Percentiles rank a stretch among this genome's conserved stretches.
Conservation (phyloP, 2,113 vertebrate species). For the Campylorhamphus procurvoides region DNA sequence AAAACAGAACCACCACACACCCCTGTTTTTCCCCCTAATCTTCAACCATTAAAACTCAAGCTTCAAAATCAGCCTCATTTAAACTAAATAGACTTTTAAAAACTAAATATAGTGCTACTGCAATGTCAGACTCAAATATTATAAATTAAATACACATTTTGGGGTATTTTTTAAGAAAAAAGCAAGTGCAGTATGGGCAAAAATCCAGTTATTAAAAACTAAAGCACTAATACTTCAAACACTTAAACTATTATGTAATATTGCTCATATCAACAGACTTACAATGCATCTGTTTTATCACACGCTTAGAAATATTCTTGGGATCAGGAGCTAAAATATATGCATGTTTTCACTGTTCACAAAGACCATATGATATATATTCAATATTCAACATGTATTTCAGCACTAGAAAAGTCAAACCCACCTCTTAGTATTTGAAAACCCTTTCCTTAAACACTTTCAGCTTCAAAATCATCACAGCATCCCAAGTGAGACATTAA, state of each 20-base stretch:
- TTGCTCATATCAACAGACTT: background rate
- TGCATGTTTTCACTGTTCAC: background rate
- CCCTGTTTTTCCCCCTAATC: fast-evolving
- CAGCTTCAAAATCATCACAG: background rate
- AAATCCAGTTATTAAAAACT: background rate
- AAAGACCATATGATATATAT: background rate
- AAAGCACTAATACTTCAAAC: background rate
- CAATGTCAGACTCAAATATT: background rate
- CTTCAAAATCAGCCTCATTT: background rate
- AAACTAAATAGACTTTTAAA: background rate
- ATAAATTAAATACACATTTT: background rate
- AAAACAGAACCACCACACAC: background rate
- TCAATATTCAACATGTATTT: background rate
- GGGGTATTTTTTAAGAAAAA: background rate
- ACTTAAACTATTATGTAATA: background rate
- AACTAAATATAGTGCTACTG: background rate
- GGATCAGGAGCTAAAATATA: background rate
- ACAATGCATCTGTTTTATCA: background rate
- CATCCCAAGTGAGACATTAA: background rate
- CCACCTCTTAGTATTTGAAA: background rate
- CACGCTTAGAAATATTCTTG: background rate
- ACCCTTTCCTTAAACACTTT: background rate
- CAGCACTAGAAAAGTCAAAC: background rate
- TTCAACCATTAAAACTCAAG: background rate
- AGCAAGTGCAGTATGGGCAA: background rate